Evolutionary conservation across 2,888 invertebrate genomes (phyloP), one percentile per base, ranked within the genome.

Genomic region (Oxyscelio sp.): DNA sequence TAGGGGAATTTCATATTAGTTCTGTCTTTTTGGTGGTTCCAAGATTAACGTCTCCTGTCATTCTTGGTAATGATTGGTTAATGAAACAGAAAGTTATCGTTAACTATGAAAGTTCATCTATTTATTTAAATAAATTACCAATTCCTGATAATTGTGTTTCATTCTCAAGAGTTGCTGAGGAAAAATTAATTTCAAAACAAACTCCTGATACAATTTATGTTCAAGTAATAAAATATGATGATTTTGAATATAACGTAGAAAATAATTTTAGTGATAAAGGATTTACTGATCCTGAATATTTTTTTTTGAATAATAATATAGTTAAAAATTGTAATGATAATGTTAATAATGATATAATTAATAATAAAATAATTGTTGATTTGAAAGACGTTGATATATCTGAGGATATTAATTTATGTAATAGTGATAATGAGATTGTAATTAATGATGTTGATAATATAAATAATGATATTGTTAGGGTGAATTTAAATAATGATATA

Each of bases 191-290:
- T 0, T 11, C 40, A 1, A 8, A 54, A 8, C 22, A 66, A 24
- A 22, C 52, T 1, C 52, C 8, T 5, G 31, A 52, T 52, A 4
- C 66, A 4, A 13, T 66, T 9, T 68, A 54, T 27, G 27, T 68
- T 4, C 68, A 68, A 68, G 43, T 68, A 2, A 31, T 63, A 45
- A 45, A n/a, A 43, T 43, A 5, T 4, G n/a, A n/a, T n/a, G n/a
- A n/a, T n/a, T n/a, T n/a, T 15, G 15, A 19, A 15, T 45, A 8
- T 43, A 4, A n/a, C 15, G 19, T 6, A 6, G 2, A 15, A 11
- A 45, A 45, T 6, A 15, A n/a, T n/a, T n/a, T n/a, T n/a, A n/a
- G n/a, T n/a, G n/a, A n/a, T n/a, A n/a, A n/a, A n/a, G n/a, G n/a
- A n/a, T n/a, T n/a, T n/a, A n/a, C n/a, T n/a, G n/a, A n/a, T n/a